A percentile compares a stretch with the other conserved stretches of the same genome.
These are phyloP conservation scores for Pseudomyrmex pallidus DNA, from an alignment of 1,140 invertebrate species.

Conservation along the genomic window DNA sequence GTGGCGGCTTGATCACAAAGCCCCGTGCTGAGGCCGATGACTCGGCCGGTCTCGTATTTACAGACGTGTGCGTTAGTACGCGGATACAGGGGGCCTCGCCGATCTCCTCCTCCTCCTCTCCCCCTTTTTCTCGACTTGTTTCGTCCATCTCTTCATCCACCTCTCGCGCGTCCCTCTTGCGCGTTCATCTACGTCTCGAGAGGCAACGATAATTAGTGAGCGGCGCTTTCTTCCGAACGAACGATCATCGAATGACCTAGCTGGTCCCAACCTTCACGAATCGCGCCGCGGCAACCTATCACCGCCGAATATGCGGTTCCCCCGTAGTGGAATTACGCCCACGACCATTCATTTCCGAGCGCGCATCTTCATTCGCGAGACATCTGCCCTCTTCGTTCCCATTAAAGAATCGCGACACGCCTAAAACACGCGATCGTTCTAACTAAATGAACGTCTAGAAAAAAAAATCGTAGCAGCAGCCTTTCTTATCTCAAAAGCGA, in stretches of 20 bases:
- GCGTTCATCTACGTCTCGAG: constrained; percentile 68
- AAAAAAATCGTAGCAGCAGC: too few species aligned
- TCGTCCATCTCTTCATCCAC: constrained; percentile 50
- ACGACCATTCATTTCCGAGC: constrained; percentile 51
- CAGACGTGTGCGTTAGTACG: constrained; percentile 73
- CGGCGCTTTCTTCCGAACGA: constrained; percentile 74
- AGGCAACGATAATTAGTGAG: constrained; percentile 81
- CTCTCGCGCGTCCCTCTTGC: constrained; percentile 44
- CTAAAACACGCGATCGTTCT: constrained; percentile 15
- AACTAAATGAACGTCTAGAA: too few species aligned
- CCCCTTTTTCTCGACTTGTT: constrained; percentile 48
- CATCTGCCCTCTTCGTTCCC: constrained; percentile 37
- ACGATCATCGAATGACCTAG: constrained; percentile 72
- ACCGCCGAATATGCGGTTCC: constrained; percentile 35
- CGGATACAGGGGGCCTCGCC: constrained; percentile 38
- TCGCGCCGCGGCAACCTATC: constrained; percentile 42
- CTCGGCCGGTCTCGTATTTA: constrained; percentile 83
- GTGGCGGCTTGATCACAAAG: constrained; percentile 82
- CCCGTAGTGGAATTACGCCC: constrained; percentile 51
- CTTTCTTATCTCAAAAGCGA: too few species aligned
- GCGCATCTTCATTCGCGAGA: constrained; percentile 51
- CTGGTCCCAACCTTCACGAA: constrained; percentile 51
- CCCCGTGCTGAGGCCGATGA: constrained; percentile 80
- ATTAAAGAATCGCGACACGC: constrained; percentile 48
- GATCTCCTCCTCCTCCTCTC: constrained; percentile 43